Conservation (phyloP, 1,140 invertebrate genomes). For the Dryas iulia region DNA sequence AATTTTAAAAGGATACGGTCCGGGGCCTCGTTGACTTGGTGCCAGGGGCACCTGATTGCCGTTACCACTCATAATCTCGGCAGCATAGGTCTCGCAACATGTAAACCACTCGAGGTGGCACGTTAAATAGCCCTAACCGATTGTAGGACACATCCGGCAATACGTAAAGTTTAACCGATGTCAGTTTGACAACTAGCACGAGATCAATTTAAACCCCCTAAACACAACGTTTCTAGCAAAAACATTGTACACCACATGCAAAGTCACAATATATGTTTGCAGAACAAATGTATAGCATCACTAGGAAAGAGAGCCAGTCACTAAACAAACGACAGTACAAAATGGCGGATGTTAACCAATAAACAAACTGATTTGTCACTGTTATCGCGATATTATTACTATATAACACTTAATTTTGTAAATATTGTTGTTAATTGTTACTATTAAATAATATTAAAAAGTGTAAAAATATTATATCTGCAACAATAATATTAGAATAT, state of each 20-base stretch:
- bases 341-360: conserved; percentile 80
- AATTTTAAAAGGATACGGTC: conserved; percentile 72
- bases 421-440: conserved; percentile 45
- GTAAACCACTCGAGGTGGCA: conserved; percentile 79
- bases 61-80: conserved; percentile 77
- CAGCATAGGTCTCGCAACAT: conserved; percentile 77
- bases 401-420: conserved; percentile 53
- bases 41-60: conserved; percentile 77
- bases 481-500: conserved; percentile 61
- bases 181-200: conserved; percentile 72
- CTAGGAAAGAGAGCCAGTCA: conserved; percentile 70
- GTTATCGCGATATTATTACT: conserved; percentile 45
- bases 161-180: conserved; percentile 71
- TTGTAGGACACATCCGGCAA: conserved; percentile 80
- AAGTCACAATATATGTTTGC: conserved; percentile 65
- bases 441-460: conserved; percentile 61
- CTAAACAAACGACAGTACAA: conserved; percentile 80
- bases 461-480: conserved; percentile 67
- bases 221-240: conserved; percentile 72
- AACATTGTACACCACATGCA: conserved; percentile 72
- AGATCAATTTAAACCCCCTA: conserved; percentile 63
- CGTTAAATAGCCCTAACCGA: conserved; percentile 76
- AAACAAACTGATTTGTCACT: conserved; percentile 76
- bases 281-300: conserved; percentile 67
- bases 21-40: conserved; percentile 70